Evolutionary conservation across 2,113 vertebrate genomes (phyloP), one percentile per base, ranked within the genome.

Genomic region (Silurus glanis): DNA sequence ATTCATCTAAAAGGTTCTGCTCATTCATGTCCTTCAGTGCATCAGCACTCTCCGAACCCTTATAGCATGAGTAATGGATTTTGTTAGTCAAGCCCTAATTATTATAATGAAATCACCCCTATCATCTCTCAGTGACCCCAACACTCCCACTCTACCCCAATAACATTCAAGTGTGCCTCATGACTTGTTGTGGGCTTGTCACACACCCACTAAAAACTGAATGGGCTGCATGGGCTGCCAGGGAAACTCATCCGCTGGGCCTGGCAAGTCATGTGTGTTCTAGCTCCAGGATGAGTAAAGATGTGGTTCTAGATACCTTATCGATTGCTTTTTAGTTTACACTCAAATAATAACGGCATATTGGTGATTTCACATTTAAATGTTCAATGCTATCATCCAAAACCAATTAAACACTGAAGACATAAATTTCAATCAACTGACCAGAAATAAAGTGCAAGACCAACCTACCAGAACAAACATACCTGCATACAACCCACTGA

Each of bases 91-190:
- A 47, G 51, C 85, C 59, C 81, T 93, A 92, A 94, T 93, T 90
- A 92, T 87, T 88, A 90, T 93, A 91, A 93, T 91, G 91, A 88
- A 88, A 79, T 82, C 86, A 76, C 83, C 89, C 62, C 80, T 91
- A 86, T 89, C 88, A 86, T 80, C 90, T 91, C 80, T 85, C 82
- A 61, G 80, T 88, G 75, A 49, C 76, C 84, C 62, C 37, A 23
- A 80, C 51, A 53, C 49, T 56, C 61, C 84, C 59, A 79, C 84
- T 80, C 59, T 80, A 81, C 78, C 66, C 66, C 37, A 37, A 19
- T 72, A 75, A 81, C 78, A 79, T 84, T 85, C 53, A 78, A 45
- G 82, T 59, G 83, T 80, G 37, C 83, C 58, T 84, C 82, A 51
- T 83, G 61, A 69, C 62, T 86, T 66, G 25, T 19, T 21, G 17